These are phyloP conservation scores for Hydropotes inermis DNA, from an alignment of 2,113 vertebrate genomes.

Conservation along the genomic window DNA sequence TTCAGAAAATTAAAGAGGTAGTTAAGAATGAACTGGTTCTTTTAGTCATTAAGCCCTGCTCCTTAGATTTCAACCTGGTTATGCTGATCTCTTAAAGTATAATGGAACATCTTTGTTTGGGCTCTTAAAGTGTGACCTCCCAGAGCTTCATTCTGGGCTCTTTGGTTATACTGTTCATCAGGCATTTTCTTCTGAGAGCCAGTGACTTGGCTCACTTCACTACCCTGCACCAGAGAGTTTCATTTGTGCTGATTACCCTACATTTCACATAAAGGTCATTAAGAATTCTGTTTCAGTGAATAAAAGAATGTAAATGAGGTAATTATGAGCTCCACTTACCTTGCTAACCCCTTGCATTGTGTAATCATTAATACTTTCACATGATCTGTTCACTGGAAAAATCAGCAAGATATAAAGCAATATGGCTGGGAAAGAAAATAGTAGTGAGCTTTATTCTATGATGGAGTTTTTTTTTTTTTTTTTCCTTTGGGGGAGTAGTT, in stretches of 20 bases:
- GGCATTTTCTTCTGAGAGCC: constrained; percentile 32
- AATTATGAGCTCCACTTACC: constrained; percentile 70
- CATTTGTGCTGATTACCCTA: constrained; percentile 40
- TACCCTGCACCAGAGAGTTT: constrained; percentile 28
- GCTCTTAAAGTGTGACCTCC: background rate
- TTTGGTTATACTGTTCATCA: constrained; percentile 19
- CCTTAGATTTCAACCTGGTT: background rate
- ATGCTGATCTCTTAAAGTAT: background rate
- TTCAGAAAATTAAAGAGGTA: background rate
- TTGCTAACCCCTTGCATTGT: constrained; percentile 62
- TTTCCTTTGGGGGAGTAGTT: background rate
- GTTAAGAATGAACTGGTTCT: background rate
- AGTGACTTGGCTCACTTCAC: constrained; percentile 24
- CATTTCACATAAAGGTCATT: constrained; percentile 62
- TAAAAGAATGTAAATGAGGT: constrained; percentile 71
- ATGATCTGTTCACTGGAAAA: constrained; percentile 60
- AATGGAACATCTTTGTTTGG: background rate
- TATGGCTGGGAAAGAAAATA: background rate
- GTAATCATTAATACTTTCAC: constrained; percentile 50
- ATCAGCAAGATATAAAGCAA: constrained; percentile 4
- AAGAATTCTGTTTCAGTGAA: constrained; percentile 71
- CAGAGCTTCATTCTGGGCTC: background rate
- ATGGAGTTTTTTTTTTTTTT: background rate
- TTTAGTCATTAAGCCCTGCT: background rate
- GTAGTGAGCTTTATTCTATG: constrained; percentile 15